Evolutionary conservation across 2,113 vertebrate genomes (phyloP).

Genomic region (Megaceryle maxima): DNA sequence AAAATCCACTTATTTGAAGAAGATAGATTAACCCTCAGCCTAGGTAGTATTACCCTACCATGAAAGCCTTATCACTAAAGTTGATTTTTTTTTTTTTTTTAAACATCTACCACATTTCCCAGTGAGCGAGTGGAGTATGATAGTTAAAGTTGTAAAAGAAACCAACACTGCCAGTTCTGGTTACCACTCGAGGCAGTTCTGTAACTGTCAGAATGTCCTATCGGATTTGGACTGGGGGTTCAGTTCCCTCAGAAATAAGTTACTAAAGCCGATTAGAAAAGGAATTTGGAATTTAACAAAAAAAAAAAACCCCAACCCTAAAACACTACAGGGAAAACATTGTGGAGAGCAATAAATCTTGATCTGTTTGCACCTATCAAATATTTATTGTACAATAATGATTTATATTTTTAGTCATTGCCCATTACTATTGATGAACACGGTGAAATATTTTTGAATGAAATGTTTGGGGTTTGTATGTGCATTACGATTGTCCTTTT

Average conservation of each 20-base stretch:
- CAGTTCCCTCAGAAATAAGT: constrained; percentile 56
- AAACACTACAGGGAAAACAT: constrained; percentile 77
- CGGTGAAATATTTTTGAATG: constrained; percentile 83
- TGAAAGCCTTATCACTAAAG: constrained; percentile 43
- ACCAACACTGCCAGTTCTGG: constrained; percentile 57
- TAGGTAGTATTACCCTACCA: background rate
- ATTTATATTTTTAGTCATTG: constrained; percentile 82
- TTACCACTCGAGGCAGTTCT: constrained; percentile 52
- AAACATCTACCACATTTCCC: constrained; percentile 14
- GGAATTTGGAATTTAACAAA: constrained; percentile 62
- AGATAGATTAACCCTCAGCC: constrained; percentile 1
- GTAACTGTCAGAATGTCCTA: constrained; percentile 42
- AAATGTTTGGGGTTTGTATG: constrained; percentile 86
- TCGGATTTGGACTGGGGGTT: constrained; percentile 57
- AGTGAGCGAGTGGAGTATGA: constrained; percentile 24
- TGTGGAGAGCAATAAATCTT: constrained; percentile 92
- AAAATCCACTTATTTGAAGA: constrained; percentile 35
- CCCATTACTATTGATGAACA: constrained; percentile 73
- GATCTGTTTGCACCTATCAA: constrained; percentile 79
- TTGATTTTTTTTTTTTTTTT: constrained; percentile 10
- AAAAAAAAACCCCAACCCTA: background rate
- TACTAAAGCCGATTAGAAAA: constrained; percentile 39
- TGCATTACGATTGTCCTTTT: constrained; percentile 94
- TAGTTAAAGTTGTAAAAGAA: constrained; percentile 41
- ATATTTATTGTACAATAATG: constrained; percentile 82